Conservation (phyloP, 2,888 invertebrate genomes). For the Phortica okadai region DNA sequence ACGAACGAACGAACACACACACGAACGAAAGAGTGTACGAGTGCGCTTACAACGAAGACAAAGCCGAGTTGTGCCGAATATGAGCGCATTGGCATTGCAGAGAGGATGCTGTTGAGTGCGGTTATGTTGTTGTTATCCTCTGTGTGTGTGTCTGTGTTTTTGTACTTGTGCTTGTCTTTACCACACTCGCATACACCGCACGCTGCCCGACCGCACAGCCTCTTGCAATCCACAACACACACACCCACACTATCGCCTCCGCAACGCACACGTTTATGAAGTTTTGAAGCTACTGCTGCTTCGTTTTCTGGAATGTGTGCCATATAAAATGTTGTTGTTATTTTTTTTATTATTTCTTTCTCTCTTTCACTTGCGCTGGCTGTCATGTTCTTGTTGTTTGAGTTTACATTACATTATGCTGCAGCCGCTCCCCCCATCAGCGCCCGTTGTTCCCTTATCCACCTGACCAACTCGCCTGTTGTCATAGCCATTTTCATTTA, state of each 20-base stretch:
- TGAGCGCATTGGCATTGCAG: too few species aligned
- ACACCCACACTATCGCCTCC: background rate
- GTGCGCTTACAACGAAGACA: background rate
- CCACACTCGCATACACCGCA: background rate
- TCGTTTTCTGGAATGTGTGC: slow-evolving; percentile 64
- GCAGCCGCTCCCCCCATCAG: slow-evolving; percentile 36
- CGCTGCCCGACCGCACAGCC: background rate
- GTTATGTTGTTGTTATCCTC: background rate
- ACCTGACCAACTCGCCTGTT: background rate
- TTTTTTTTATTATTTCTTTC: slow-evolving; percentile 47
- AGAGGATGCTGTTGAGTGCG: background rate
- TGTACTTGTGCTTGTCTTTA: background rate
- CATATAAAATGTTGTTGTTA: slow-evolving; percentile 44
- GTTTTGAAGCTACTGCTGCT: slow-evolving; percentile 7
- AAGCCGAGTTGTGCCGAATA: background rate
- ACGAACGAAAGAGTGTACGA: slow-evolving; percentile 11
- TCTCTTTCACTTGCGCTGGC: slow-evolving; percentile 15
- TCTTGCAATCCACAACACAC: background rate
- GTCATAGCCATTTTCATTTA: slow-evolving; percentile 61
- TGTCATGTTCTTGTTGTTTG: slow-evolving; percentile 37
- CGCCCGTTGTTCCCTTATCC: too few species aligned
- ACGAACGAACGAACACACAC: background rate
- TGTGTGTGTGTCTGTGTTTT: too few species aligned
- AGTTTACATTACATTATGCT: slow-evolving; percentile 38
- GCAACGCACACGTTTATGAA: slow-evolving; percentile 46